Evolutionary conservation across 2,113 vertebrate species (phyloP), one percentile per base, ranked within the genome.

Genomic region (Neotragus moschatus): DNA sequence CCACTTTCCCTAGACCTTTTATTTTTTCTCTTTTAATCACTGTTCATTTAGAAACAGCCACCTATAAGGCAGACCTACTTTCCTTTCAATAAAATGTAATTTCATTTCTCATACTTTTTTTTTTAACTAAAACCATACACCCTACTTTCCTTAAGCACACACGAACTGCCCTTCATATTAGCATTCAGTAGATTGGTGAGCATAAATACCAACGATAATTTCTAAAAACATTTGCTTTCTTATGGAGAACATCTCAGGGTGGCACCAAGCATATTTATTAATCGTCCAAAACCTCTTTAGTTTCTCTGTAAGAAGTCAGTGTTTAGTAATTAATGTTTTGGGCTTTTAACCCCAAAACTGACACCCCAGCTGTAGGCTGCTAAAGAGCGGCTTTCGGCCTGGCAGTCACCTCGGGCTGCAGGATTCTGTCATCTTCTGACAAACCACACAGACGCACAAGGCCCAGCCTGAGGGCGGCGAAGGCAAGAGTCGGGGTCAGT

Each of bases 361-460:
- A 0, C 30, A 58, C 86, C 14, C 61, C 43, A 25, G n/a, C 19
- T 17, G 0, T 2, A n/a, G 47, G 61, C 47, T 28, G 73, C 45
- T 21, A 6, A 25, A 17, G 39, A 9, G 12, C 1, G 2, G n/a
- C 23, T 61, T 2, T 2, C 2, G 39, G 23, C 8, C 55, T 3
- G 55, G 36, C 12, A 86, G 56, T 43, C 39, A 3, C 25, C 43
- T 33, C 56, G 21, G 55, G n/a, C 14, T 6, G n/a, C 28, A 55
- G 7, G 45, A 28, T 43, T 45, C 4, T 16, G 49, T 13, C 47
- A 60, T 66, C 84, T 80, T 75, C 86, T 84, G 58, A 80, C 2
- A 51, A 17, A 39, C 0, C 12, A 17, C 2, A 45, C 45, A 11
- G 25, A 60, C 1, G 4, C 30, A 8, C 21, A 0, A 3, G 7